Conservation (phyloP, 2,113 vertebrate genomes). For the Boulengeromyrus knoepffleri region DNA sequence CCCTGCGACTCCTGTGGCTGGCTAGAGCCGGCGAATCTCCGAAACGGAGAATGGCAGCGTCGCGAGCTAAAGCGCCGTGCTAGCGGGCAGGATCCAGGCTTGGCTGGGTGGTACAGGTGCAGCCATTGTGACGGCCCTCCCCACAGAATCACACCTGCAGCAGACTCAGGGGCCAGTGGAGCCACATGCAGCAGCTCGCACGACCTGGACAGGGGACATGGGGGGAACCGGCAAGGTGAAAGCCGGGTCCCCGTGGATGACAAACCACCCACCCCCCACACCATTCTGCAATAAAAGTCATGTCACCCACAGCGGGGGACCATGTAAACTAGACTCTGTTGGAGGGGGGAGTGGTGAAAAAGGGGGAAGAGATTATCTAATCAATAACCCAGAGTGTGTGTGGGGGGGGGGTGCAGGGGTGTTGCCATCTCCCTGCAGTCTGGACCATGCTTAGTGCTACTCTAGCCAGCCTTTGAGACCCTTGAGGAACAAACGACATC, state of each 20-base stretch:
- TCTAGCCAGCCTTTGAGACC: background rate
- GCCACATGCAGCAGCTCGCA: conserved; percentile 44
- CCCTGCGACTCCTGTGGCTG: background rate
- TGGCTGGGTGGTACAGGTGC: conserved; percentile 46
- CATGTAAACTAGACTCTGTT: conserved; percentile 51
- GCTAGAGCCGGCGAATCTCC: background rate
- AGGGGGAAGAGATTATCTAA: conserved; percentile 65
- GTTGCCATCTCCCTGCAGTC: conserved; percentile 8
- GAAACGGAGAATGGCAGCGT: background rate
- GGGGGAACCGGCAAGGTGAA: conserved; percentile 18
- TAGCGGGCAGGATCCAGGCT: background rate
- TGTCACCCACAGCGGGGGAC: conserved; percentile 49
- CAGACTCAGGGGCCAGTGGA: conserved; percentile 50
- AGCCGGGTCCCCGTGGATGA: conserved; percentile 22
- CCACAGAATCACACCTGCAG: conserved; percentile 53
- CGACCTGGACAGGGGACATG: conserved; percentile 50
- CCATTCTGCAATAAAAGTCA: conserved; percentile 30
- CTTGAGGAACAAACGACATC: conserved; percentile 30
- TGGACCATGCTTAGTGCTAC: conserved; percentile 29
- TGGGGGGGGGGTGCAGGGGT: background rate
- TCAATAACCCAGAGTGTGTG: conserved; percentile 55
- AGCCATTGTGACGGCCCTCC: conserved; percentile 9
- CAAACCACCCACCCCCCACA: background rate
- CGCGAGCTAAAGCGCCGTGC: background rate
- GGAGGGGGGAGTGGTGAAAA: background rate